Base-by-base conservation (phyloP, 1,140 invertebrate species). In the Lasaia peninsularis region DNA sequence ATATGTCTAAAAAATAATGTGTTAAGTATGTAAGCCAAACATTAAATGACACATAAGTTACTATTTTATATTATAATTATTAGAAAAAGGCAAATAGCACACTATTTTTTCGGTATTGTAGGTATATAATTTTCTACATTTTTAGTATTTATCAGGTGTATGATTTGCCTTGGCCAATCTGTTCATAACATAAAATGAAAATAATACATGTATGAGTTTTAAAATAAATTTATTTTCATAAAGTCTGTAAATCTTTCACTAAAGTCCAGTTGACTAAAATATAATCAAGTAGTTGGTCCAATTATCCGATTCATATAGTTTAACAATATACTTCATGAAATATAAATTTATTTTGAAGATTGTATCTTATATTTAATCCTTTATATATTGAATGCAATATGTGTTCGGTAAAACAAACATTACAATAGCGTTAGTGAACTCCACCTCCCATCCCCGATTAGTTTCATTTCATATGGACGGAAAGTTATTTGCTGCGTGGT, bases 391-490 rank as follows among this genome's bases (percentile, higher is more conserved):
- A 44, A 20, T 20, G 20, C 18, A 3, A 20, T 10, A 18, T 20
- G 40, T 44, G 16, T 40, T 40, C 18, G 11, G 40, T 44, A n/a
- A 14, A 20, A 28, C 50, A 31, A 7, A 16, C 20, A 35, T 12
- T n/a, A 12, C n/a, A 16, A 31, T 24, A 37, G 24, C 24, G 53
- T 55, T 55, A 50, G 37, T 58, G 64, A 77, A 80, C 66, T 79
- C 84, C 80, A 78, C 73, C 68, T 73, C 80, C 84, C 84, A 71
- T 61, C 40, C 40, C 40, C 64, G 58, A 86, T 87, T 87, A 87
- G 84, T 87, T 65, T 18, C 71, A 67, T 77, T 80, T 62, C 71
- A 75, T 76, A 78, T 68, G 73, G 58, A 79, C 65, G 73, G 80
- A 87, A 85, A 84, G 75, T 87, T 86, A 87, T 84, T 85, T 73